Conservation (phyloP, 2,888 invertebrate species). For the Caenorhabditis sp. region DNA sequence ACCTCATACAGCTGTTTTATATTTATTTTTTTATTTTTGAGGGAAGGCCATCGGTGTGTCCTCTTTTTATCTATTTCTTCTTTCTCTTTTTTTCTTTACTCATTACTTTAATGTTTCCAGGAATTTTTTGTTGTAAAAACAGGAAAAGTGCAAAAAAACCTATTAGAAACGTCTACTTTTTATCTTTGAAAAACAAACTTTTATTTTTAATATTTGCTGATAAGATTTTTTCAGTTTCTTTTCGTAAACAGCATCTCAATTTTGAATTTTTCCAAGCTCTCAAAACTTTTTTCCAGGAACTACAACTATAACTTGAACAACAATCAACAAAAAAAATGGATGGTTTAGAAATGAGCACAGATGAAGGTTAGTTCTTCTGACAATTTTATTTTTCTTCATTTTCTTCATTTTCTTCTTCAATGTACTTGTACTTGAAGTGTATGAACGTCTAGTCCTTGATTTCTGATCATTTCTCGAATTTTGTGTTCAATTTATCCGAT, state of each 20-base stretch:
- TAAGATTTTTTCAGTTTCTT: background rate
- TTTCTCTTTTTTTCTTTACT: too few species aligned
- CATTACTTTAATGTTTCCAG: too few species aligned
- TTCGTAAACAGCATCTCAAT: background rate
- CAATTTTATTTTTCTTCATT: background rate
- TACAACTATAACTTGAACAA: background rate
- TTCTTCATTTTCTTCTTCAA: background rate
- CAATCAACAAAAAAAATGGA: background rate
- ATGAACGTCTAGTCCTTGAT: background rate
- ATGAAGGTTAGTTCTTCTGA: background rate
- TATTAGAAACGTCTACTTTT: background rate
- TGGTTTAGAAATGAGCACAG: constrained; percentile 6
- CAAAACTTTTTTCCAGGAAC: background rate
- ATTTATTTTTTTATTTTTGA: background rate
- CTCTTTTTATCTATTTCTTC: background rate
- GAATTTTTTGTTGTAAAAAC: too few species aligned
- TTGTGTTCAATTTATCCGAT: too few species aligned
- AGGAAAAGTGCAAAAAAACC: too few species aligned
- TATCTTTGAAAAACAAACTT: background rate
- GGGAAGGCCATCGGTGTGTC: background rate
- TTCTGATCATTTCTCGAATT: too few species aligned
- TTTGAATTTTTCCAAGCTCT: background rate
- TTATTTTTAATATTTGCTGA: background rate
- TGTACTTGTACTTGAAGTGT: background rate
- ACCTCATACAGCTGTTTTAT: background rate